Base-by-base conservation (phyloP, 2,797 vertebrate genomes). In the Microcaecilia unicolor region DNA sequence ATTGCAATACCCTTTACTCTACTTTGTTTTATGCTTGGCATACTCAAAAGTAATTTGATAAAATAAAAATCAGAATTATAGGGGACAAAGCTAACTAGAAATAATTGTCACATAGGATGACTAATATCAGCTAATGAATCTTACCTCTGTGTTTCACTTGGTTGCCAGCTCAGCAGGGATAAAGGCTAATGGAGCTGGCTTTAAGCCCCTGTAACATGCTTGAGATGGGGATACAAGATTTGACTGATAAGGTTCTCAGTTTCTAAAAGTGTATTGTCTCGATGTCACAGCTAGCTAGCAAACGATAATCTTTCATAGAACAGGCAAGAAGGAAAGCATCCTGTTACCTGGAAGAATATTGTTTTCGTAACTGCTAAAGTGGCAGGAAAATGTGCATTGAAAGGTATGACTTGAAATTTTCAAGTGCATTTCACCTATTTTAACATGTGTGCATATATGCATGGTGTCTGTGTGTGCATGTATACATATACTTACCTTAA, bases 71-170 rank as follows among this genome's bases (percentile, higher is more conserved):
- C 51, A 31, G 57, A 57, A 61, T 59, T 48, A 43, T 26, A 48
- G 48, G n/a, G 51, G 58, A n/a, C 28, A 34, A 57, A 48, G 28
- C 34, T 42, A 45, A 43, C 41, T 48, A 37, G 26, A 62, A 53
- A 70, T 55, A 55, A 64, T 12, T 49, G 42, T 53, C 30, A 48
- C 56, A 52, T 29, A 34, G 45, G 53, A 31, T 58, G 49, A 61
- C 41, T 64, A 58, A 51, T 57, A 58, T 43, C 49, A 58, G 61
- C 64, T 58, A 66, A 61, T 52, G 48, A 35, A 25, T 49, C 64
- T 51, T 51, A 58, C 55, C 53, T 56, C 48, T 45, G 22, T 41
- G 14, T 47, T n/a, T 38, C 48, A 52, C 51, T 62, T 67, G 51
- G 58, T 45, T 60, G 49, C 52, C 44, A 47, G 7, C 41, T 63